Evolutionary conservation across 2,797 vertebrate genomes (phyloP).

Genomic region (Sebastes melanostomus): DNA sequence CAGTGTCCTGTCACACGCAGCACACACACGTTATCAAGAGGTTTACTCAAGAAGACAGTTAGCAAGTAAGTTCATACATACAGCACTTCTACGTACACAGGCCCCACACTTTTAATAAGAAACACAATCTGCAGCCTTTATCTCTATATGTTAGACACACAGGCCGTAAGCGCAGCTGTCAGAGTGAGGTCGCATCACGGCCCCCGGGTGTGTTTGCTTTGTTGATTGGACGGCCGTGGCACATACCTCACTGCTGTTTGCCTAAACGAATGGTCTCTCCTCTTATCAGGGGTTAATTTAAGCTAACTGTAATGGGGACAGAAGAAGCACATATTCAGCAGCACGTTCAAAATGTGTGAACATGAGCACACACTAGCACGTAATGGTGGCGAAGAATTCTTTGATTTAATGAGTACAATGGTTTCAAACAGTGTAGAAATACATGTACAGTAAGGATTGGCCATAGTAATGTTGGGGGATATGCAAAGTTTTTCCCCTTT

Average conservation of each 20-base stretch:
- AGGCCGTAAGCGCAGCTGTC: conserved; percentile 40
- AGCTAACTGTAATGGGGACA: conserved; percentile 20
- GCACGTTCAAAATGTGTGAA: neutral
- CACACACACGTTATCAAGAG: conserved; percentile 4
- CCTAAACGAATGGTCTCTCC: conserved; percentile 32
- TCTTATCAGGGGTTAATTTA: conserved; percentile 57
- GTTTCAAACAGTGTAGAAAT: neutral
- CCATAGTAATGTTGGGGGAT: neutral
- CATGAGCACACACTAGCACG: neutral
- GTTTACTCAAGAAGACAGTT: conserved; percentile 80
- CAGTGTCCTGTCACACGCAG: neutral
- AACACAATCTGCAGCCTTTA: conserved; percentile 80
- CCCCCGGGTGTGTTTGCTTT: conserved; percentile 76
- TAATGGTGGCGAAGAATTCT: neutral
- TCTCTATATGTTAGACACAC: conserved; percentile 42
- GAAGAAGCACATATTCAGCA: conserved; percentile 12
- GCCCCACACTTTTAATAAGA: conserved; percentile 73
- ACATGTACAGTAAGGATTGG: neutral
- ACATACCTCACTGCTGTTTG: conserved; percentile 55
- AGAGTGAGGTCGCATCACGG: conserved; percentile 39
- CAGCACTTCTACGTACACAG: conserved; percentile 73
- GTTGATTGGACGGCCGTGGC: conserved; percentile 64
- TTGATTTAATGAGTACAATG: neutral
- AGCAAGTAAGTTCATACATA: conserved; percentile 54
- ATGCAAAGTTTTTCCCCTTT: neutral